Conservation (phyloP, 2,113 vertebrate species). For the Spheniscus mendiculus region DNA sequence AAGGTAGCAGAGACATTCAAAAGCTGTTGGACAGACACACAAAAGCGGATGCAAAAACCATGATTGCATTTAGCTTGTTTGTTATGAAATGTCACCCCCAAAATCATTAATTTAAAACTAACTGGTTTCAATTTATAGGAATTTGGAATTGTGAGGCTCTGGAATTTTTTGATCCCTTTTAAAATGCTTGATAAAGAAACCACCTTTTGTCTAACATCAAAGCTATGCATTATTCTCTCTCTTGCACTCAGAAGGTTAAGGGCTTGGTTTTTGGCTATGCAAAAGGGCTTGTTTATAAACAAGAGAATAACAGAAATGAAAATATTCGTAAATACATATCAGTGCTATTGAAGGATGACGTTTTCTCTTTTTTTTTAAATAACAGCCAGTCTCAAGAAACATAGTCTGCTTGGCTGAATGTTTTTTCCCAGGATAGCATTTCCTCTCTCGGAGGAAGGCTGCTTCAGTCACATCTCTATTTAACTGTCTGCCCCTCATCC, state of each 20-base stretch:
- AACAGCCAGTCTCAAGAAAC: neutral
- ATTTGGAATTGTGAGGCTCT: neutral
- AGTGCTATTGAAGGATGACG: neutral
- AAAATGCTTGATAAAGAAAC: neutral
- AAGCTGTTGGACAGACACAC: neutral
- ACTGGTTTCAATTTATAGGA: neutral
- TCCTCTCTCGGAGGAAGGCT: constrained; percentile 39
- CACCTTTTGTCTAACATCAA: neutral
- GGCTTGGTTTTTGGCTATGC: neutral
- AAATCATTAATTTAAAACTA: neutral
- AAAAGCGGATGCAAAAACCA: neutral
- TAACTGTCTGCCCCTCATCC: constrained; percentile 24
- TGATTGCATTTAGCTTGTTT: neutral
- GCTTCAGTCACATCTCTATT: constrained; percentile 7
- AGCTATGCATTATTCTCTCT: neutral
- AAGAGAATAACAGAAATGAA: neutral
- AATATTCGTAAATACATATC: neutral
- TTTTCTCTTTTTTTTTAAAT: neutral
- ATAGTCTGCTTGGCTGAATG: neutral
- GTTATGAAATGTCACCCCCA: neutral
- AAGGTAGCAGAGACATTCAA: neutral
- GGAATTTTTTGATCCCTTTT: neutral
- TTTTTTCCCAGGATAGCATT: constrained; percentile 36
- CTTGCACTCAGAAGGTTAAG: neutral
- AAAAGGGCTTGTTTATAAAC: neutral